A percentile compares a stretch with the other conserved stretches of the same genome.
These are phyloP conservation scores for Seira musarum DNA, from an alignment of 2,888 invertebrate species.

Conservation along the genomic window DNA sequence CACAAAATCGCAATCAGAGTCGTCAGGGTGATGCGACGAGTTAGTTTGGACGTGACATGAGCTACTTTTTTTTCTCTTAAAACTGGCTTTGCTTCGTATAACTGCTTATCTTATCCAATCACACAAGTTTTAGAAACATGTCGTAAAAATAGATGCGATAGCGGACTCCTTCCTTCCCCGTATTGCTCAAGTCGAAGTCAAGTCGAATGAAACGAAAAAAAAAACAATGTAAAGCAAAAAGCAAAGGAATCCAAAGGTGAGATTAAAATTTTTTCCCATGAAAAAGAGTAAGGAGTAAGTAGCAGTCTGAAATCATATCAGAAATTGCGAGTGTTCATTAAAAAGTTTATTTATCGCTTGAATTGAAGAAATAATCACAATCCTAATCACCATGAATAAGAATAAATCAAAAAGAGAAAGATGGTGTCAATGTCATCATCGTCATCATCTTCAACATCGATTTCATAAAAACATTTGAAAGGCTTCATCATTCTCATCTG, in stretches of 20 bases:
- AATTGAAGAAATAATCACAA: not conserved
- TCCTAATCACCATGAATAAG: no score
- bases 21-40: no score
- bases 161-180: conserved; percentile 53
- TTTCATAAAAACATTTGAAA: not conserved
- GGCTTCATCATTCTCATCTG: no score
- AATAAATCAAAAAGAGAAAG: conserved; percentile 13
- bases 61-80: conserved; percentile 42
- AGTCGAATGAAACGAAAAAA: no score
- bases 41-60: conserved; percentile 37
- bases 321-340: not conserved
- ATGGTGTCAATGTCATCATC: conserved; percentile 16
- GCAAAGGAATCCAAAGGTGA: conserved; percentile 23
- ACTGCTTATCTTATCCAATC: not conserved
- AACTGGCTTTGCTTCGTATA: not conserved
- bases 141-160: conserved; percentile 53
- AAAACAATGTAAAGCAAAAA: no score
- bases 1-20: no score
- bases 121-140: conserved; percentile 39
- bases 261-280: conserved; percentile 19
- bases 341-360: not conserved
- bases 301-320: not conserved
- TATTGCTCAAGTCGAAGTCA: conserved; percentile 50
- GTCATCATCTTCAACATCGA: no score
- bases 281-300: conserved; percentile 1